Conservation (phyloP, 2,888 invertebrate genomes). For the Sesia apiformis region DNA sequence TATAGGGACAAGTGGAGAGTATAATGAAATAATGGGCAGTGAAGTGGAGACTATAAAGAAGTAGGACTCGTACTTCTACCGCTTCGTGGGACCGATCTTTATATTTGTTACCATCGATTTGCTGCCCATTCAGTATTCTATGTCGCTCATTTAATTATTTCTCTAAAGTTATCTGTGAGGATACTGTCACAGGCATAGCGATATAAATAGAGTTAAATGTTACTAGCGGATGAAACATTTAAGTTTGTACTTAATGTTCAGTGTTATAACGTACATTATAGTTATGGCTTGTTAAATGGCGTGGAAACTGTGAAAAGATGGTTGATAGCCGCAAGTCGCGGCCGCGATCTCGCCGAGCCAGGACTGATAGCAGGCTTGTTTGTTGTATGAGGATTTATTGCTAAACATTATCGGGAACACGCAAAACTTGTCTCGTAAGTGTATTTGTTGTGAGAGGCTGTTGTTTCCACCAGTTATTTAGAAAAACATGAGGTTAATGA, state of each 20-base stretch:
- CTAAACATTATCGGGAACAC: constrained; percentile 31
- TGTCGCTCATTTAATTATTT: no score
- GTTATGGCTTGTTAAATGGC: constrained; percentile 51
- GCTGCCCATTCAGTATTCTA: no score
- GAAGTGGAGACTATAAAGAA: no score
- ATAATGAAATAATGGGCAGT: no score
- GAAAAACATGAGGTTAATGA: no score
- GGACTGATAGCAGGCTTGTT: constrained; percentile 41
- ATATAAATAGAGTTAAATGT: not conserved
- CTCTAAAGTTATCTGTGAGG: no score
- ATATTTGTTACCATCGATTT: no score
- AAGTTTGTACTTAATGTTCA: constrained; percentile 14
- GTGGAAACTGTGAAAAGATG: constrained; percentile 54
- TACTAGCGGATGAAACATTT: not conserved
- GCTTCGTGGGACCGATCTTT: no score
- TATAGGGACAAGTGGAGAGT: no score
- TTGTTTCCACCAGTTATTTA: not conserved
- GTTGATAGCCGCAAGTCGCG: constrained; percentile 38
- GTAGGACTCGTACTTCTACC: no score
- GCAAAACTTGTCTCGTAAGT: constrained; percentile 6
- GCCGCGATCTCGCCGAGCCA: constrained; percentile 17
- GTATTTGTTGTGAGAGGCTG: not conserved
- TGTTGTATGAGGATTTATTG: constrained; percentile 47
- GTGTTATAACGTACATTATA: constrained; percentile 36
- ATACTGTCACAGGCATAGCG: not conserved